Base-by-base conservation (phyloP, 1,140 invertebrate species). In the Drosophila ercepeae region DNA sequence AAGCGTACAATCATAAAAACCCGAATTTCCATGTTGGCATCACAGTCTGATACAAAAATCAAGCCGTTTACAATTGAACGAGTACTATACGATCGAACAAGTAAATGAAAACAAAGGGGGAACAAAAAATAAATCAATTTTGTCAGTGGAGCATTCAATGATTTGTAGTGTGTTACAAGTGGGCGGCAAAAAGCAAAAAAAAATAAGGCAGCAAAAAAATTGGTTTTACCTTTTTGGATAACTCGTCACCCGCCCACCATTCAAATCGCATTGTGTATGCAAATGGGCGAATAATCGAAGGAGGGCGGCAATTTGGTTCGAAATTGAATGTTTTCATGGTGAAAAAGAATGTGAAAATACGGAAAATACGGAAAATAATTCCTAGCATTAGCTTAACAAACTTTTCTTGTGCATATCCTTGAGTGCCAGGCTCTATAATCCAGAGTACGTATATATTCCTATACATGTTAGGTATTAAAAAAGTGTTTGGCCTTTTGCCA, bases 31-130 rank as follows among this genome's bases (percentile, higher is more conserved):
- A 48, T 53, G 72, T 46, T 63, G 61, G 60, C 21, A 48, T 34
- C 50, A 7, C 46, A 36, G 44, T 36, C 11, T 8, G 49, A 27
- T 65, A 49, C 46, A 36, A 19, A 72, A 51, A 67, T 73, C 58
- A 78, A 78, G 52, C 55, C 48, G 69, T 63, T 54, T 34, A 32
- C 57, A 72, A 73, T 73, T 39, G 68, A 18, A 50, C 25, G 27
- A 48, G 14, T 21, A 46, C 48, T 32, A 70, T 36, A 52, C 23
- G 41, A 34, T 21, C 48, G 51, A 39, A 60, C 19, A 32, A 39
- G 49, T 55, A 45, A 55, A 44, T 25, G 25, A 11, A 34, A 39
- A 32, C 29, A 32, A 9, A 32, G 29, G 29, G 29, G 29, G 29
- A 36, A 54, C 55, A 59, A 23, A 44, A 71, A 39, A 39, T 16